Base-by-base conservation (phyloP, 1,140 invertebrate species). In the Aphis gossypii region DNA sequence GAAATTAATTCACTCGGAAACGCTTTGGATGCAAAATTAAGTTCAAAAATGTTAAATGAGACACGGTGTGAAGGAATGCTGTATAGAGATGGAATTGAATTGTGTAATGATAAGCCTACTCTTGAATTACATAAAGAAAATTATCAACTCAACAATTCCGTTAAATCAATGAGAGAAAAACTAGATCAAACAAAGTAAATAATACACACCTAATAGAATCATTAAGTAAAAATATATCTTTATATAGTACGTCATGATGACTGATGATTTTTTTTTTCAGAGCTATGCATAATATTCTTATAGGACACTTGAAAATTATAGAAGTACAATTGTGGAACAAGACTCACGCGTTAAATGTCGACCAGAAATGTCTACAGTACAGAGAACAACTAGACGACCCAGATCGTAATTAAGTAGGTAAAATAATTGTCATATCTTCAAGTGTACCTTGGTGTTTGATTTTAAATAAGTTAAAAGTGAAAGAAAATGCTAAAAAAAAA, bases 1-100 rank as follows among this genome's bases (percentile, higher is more conserved):
- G 90, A 93, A 87, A 94, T 94, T 20, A 25, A 93, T 54, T 93
- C 83, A 20, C 89, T 94, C 0, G 91, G 93, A 92, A 48, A 89
- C n/a, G 91, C 90, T 46, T 38, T 92, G 5, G 44, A 92, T 54
- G 76, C 35, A 25, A 92, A 92, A 56, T 51, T 92, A 25, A 60
- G 93, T 68, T 87, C 94, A 8, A 92, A 87, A 91, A 94, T 83
- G 48, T 51, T 94, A 20, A 9, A 68, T 25, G 94, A 94, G 2
- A 88, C 94, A 35, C 90, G 91, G 20, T 88, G 46, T n/a, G 91
- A 92, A 54, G 91, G 89, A 35, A 91, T 51, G 38, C 6, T 89
- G 1, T 82, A 94, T 38, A 87, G 94, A 48, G 25, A 20, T 21
- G 86, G 60, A 20, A 14, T 48, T 84, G 94, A 94, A 89, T 20